Evolutionary conservation across 2,888 invertebrate species (phyloP).

Genomic region (Calephelis perditalis): DNA sequence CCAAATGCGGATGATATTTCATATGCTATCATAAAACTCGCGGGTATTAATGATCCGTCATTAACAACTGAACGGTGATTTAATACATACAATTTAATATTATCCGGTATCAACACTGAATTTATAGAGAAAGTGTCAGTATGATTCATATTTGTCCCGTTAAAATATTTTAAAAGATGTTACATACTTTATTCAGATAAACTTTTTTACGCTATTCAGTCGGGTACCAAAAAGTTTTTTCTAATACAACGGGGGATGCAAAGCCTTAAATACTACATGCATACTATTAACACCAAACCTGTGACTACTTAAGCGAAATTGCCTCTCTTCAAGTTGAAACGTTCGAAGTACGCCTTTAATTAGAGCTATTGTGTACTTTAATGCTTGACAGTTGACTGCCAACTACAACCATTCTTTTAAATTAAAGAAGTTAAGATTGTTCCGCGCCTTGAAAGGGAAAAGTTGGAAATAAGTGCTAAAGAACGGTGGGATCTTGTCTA

Average conservation of each 20-base stretch:
- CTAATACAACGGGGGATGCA: too few relatives aligned
- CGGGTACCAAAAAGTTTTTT: too few relatives aligned
- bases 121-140: too few relatives aligned
- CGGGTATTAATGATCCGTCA: background rate
- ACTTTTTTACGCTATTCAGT: too few relatives aligned
- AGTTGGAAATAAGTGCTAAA: slow-evolving; percentile 46
- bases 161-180: too few relatives aligned
- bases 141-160: too few relatives aligned
- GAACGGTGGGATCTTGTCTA: slow-evolving; percentile 55
- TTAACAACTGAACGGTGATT: background rate
- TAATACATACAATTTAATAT: background rate
- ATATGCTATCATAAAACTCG: slow-evolving; percentile 2
- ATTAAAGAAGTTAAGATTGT: slow-evolving; percentile 53
- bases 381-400: slow-evolving; percentile 14
- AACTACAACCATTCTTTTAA: slow-evolving; percentile 16
- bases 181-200: too few relatives aligned
- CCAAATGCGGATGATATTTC: slow-evolving; percentile 5
- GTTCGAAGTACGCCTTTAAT: slow-evolving; percentile 5
- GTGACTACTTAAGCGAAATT: too few relatives aligned
- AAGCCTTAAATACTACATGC: too few relatives aligned
- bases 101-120: background rate
- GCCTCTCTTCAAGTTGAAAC: background rate
- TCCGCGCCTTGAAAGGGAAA: slow-evolving; percentile 28
- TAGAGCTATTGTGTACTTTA: slow-evolving; percentile 4
- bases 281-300: too few relatives aligned